A percentile compares a stretch with the other conserved stretches of the same genome.
These are phyloP conservation scores for Sebastes kiyomatsui DNA, from an alignment of 2,797 vertebrate genomes.

Conservation along the genomic window DNA sequence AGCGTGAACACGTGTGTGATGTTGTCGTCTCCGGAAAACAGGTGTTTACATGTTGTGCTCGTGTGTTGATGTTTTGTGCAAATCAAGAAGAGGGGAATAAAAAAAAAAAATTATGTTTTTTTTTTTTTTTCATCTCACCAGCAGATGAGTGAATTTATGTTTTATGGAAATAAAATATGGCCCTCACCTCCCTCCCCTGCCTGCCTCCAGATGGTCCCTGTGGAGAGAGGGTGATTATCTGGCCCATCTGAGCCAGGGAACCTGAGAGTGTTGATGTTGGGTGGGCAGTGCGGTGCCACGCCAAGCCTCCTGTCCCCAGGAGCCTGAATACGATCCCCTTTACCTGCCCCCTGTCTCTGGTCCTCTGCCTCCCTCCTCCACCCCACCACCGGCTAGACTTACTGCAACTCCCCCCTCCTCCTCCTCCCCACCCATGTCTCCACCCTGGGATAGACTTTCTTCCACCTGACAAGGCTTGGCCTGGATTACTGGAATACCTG, in stretches of 20 bases:
- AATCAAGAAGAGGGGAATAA: constrained; percentile 13
- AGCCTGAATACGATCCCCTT: constrained; percentile 84
- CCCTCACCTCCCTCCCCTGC: constrained; percentile 39
- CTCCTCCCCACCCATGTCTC: constrained; percentile 51
- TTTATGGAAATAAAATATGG: constrained; percentile 77
- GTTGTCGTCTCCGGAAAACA: constrained; percentile 6
- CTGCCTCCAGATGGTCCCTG: constrained; percentile 86
- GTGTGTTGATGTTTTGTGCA: constrained; percentile 21
- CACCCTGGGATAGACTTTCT: constrained; percentile 81
- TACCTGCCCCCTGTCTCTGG: constrained; percentile 76
- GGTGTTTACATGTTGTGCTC: constrained; percentile 23
- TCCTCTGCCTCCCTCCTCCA: constrained; percentile 64
- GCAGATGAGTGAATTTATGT: constrained; percentile 70
- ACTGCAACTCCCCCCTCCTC: constrained; percentile 58
- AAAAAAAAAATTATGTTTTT: neutral
- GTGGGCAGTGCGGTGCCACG: constrained; percentile 83
- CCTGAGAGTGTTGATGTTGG: constrained; percentile 87
- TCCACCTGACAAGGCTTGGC: constrained; percentile 78
- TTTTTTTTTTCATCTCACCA: neutral
- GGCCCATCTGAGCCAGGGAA: constrained; percentile 83
- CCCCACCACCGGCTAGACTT: constrained; percentile 80
- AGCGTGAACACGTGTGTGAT: constrained; percentile 51
- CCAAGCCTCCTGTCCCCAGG: constrained; percentile 85
- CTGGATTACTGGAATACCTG: constrained; percentile 78
- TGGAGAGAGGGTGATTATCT: constrained; percentile 85